Conservation (phyloP, 2,888 invertebrate species). For the Clepsis dumicolana region DNA sequence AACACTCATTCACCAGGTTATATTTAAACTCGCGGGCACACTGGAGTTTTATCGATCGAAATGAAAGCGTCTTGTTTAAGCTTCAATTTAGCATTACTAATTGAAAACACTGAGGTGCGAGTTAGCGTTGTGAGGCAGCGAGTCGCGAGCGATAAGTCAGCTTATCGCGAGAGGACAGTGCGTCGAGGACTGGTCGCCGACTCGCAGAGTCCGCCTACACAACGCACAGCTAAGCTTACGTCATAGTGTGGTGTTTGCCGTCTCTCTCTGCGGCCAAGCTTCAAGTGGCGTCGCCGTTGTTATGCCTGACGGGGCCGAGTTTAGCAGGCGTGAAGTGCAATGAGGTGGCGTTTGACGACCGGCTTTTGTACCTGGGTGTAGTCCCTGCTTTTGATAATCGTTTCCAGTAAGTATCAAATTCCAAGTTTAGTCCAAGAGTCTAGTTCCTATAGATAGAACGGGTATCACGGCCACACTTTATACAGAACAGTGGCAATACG, state of each 20-base stretch:
- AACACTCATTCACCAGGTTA: conserved; percentile 51
- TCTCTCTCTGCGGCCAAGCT: conserved; percentile 58
- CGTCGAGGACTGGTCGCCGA: conserved; percentile 33
- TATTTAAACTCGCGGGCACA: conserved; percentile 48
- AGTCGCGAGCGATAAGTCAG: background rate
- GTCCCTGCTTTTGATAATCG: background rate
- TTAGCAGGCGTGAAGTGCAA: conserved; percentile 18
- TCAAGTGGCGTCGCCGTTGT: conserved; percentile 35
- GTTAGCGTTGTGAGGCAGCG: background rate
- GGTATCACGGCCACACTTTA: background rate
- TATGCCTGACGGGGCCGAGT: conserved; percentile 18
- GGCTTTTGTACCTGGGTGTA: conserved; percentile 10
- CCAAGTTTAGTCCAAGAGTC: background rate
- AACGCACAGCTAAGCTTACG: conserved; percentile 30
- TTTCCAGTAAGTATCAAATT: background rate
- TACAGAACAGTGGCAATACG: background rate
- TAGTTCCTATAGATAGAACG: background rate
- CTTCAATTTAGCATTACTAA: conserved; percentile 48
- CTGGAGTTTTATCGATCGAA: conserved; percentile 46
- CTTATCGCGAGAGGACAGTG: conserved; percentile 22
- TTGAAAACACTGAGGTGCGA: conserved; percentile 15
- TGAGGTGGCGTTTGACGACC: conserved; percentile 10
- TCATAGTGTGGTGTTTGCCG: conserved; percentile 53
- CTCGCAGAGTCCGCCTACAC: conserved; percentile 29
- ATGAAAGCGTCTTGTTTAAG: background rate